Conservation (phyloP, 92 coral and sea anemone genomes). For the Montipora capitata region DNA sequence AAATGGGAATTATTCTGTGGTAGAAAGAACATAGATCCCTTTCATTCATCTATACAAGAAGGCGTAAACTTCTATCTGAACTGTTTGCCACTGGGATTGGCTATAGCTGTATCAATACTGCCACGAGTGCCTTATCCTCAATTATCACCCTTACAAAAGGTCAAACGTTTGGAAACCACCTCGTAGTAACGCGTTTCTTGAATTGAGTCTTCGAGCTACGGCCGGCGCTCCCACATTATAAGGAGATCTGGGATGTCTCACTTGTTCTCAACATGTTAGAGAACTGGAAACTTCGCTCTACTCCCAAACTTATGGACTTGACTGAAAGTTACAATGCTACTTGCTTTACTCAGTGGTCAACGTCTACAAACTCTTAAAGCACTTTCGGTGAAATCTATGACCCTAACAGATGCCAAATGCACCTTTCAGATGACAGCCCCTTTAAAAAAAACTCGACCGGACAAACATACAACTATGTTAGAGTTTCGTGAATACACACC, state of each 20-base stretch:
- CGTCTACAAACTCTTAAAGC: conserved; percentile 48
- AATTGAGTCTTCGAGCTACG: too few relatives aligned
- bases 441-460: conserved; percentile 49
- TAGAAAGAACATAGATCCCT: conserved; percentile 63
- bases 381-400: conserved; percentile 6
- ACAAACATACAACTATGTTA: conserved; percentile 35
- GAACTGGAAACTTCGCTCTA: too few relatives aligned
- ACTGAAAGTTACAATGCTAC: conserved; percentile 9
- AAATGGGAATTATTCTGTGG: conserved; percentile 48
- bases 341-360: conserved; percentile 59
- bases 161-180: too few relatives aligned
- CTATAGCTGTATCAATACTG: too few relatives aligned
- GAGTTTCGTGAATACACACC: conserved; percentile 4
- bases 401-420: conserved; percentile 14
- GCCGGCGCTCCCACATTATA: conserved; percentile 23
- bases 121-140: too few relatives aligned
- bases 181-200: too few relatives aligned
- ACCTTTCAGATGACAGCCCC: conserved; percentile 24
- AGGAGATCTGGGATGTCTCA: conserved; percentile 23
- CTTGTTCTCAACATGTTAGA: too few relatives aligned
- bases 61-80: conserved; percentile 49
- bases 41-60: conserved; percentile 43
- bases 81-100: conserved; percentile 8
- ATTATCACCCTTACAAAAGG: too few relatives aligned
- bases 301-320: too few relatives aligned